phyloP scores from a whole-genome alignment of 2,888 invertebrate genomes.

The Thereva unica region DNA sequence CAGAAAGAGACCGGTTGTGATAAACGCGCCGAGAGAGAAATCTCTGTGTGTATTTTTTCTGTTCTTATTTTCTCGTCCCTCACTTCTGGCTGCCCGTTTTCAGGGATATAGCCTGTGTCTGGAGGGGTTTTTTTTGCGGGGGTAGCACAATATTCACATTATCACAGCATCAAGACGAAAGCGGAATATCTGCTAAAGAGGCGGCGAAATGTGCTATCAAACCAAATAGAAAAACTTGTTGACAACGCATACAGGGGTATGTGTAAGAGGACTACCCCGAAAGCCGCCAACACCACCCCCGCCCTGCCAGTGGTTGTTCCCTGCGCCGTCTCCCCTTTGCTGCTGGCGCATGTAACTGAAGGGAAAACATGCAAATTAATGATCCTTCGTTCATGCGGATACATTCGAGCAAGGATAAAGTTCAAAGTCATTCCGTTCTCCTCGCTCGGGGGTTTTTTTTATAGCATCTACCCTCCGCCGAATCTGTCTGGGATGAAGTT shows the following conservation, averaged over 20 bases:
- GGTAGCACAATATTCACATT: too few relatives aligned
- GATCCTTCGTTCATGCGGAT: slow-evolving; percentile 30
- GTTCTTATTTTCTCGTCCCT: too few relatives aligned
- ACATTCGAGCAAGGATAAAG: slow-evolving; percentile 31
- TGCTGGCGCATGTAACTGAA: slow-evolving; percentile 18
- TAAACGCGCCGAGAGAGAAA: too few relatives aligned
- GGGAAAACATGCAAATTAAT: slow-evolving; percentile 31
- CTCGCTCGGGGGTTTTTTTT: slow-evolving; percentile 21
- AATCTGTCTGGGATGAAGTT: slow-evolving; percentile 13
- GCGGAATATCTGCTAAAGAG: slow-evolving; percentile 18
- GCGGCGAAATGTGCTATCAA: slow-evolving; percentile 28
- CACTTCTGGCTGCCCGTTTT: too few relatives aligned
- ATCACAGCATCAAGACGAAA: too few relatives aligned
- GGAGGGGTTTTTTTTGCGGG: too few relatives aligned
- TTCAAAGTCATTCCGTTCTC: slow-evolving; percentile 23
- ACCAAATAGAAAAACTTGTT: slow-evolving; percentile 32
- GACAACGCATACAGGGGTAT: slow-evolving; percentile 13
- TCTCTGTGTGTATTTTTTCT: too few relatives aligned
- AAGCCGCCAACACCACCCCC: too few relatives aligned
- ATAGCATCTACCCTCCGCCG: background rate
- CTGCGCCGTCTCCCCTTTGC: background rate
- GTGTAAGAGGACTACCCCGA: too few relatives aligned
- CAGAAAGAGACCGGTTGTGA: too few relatives aligned
- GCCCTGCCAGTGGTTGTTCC: too few relatives aligned
- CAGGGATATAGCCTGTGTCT: too few relatives aligned